Evolutionary conservation across 2,113 vertebrate species (phyloP).

Genomic region (Pipa parva): DNA sequence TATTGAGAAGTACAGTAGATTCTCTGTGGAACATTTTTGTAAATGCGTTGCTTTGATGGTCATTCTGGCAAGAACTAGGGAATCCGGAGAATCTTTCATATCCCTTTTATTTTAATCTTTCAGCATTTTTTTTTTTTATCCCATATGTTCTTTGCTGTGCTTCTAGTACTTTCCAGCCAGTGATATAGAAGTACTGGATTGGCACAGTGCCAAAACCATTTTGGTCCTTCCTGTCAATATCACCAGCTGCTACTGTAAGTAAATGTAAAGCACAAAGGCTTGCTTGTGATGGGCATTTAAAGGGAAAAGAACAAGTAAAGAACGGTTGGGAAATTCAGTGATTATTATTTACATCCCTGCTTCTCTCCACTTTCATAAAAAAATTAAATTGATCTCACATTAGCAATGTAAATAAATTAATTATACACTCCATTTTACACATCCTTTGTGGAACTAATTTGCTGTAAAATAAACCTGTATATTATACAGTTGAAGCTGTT

Average conservation of each 20-base stretch:
- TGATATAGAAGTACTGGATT: conserved; percentile 22
- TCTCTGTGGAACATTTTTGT: conserved; percentile 2
- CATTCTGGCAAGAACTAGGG: conserved; percentile 2
- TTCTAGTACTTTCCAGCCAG: conserved; percentile 5
- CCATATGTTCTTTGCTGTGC: background rate
- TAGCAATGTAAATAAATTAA: too few relatives aligned
- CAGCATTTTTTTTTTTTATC: conserved; percentile 16
- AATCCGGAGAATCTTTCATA: background rate
- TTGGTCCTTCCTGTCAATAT: conserved; percentile 8
- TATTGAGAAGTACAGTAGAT: conserved; percentile 24
- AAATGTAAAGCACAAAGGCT: background rate
- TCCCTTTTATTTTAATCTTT: conserved; percentile 11
- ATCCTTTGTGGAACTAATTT: too few relatives aligned
- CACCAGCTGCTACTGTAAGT: conserved; percentile 29
- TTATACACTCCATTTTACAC: too few relatives aligned
- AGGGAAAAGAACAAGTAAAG: background rate
- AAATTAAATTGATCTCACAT: too few relatives aligned
- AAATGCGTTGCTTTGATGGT: conserved; percentile 8
- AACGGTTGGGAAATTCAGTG: background rate
- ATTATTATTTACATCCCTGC: background rate
- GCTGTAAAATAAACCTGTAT: too few relatives aligned
- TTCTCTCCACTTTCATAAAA: too few relatives aligned
- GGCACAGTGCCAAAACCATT: conserved; percentile 12
- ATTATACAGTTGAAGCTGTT: too few relatives aligned
- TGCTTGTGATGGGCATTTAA: conserved; percentile 7